These are phyloP conservation scores for Dufourea novaeangliae DNA, from an alignment of 1,140 invertebrate genomes.

Conservation along the genomic window DNA sequence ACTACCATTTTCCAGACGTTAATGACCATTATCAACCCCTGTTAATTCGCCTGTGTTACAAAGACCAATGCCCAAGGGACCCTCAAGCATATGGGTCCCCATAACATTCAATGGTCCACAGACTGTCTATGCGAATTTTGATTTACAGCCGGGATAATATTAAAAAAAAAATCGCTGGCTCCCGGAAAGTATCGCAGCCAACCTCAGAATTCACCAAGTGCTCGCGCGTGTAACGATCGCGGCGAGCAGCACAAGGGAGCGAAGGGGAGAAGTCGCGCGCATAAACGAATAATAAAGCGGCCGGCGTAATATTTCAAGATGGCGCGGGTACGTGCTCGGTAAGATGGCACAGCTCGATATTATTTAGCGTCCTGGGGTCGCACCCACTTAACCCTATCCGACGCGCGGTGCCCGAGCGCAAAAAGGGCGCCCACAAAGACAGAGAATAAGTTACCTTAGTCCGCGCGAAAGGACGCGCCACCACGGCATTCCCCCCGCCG, in stretches of 20 bases:
- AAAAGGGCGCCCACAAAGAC: slow-evolving; percentile 76
- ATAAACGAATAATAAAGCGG: slow-evolving; percentile 70
- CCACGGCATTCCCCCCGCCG: slow-evolving; percentile 71
- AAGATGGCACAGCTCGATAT: slow-evolving; percentile 79
- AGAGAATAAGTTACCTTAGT: slow-evolving; percentile 79
- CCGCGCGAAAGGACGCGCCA: slow-evolving; percentile 73
- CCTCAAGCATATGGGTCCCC: neutral
- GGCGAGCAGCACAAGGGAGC: neutral
- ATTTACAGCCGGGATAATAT: slow-evolving; percentile 42
- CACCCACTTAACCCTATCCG: slow-evolving; percentile 79
- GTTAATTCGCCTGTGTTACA: neutral
- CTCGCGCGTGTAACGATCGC: slow-evolving; percentile 24
- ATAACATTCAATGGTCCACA: slow-evolving; percentile 23
- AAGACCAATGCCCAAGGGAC: neutral
- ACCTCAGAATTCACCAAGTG: slow-evolving; percentile 37
- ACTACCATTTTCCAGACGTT: too few relatives aligned
- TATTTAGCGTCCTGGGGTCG: slow-evolving; percentile 79
- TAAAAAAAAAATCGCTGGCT: slow-evolving; percentile 22
- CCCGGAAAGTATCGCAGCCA: slow-evolving; percentile 42
- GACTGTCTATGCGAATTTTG: slow-evolving; percentile 32
- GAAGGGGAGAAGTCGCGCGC: slow-evolving; percentile 36
- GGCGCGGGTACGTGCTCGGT: slow-evolving; percentile 73
- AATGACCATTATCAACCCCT: too few relatives aligned
- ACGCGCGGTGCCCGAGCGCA: slow-evolving; percentile 69
- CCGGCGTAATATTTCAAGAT: slow-evolving; percentile 77